A percentile compares a stretch with the other conserved stretches of the same genome.
Conservation (phyloP, 1,140 invertebrate species). For the Drosophila nasuta region DNA sequence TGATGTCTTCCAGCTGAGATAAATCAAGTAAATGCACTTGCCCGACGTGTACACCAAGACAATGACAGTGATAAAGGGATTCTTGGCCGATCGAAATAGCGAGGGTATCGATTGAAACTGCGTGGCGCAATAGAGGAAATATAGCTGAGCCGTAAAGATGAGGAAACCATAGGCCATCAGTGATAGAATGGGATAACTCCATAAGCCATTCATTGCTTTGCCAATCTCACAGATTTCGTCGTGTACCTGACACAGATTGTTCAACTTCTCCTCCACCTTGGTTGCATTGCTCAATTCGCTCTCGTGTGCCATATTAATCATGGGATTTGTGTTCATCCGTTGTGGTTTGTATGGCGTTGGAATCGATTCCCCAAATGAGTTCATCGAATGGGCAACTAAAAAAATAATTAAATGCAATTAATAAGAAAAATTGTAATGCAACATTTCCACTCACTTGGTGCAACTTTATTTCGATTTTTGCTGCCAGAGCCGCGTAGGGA, state of each 20-base stretch:
- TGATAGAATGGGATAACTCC: constrained; percentile 83
- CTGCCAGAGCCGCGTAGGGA: constrained; percentile 47
- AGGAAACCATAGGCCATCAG: constrained; percentile 84
- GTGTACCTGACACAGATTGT: constrained; percentile 82
- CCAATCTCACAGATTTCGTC: constrained; percentile 84
- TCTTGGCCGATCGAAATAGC: constrained; percentile 79
- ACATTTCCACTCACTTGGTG: constrained; percentile 56
- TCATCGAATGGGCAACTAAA: constrained; percentile 67
- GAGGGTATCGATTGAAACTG: constrained; percentile 74
- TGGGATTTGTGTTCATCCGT: constrained; percentile 33
- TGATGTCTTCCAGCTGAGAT: constrained; percentile 83
- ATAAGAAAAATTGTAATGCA: not conserved
- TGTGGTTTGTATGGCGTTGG: constrained; percentile 33
- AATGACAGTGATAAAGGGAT: constrained; percentile 72
- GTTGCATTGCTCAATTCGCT: constrained; percentile 69
- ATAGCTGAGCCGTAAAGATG: constrained; percentile 82
- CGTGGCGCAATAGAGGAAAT: constrained; percentile 82
- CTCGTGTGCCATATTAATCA: constrained; percentile 69
- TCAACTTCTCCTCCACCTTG: constrained; percentile 82
- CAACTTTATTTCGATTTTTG: constrained; percentile 60
- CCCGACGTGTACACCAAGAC: constrained; percentile 76
- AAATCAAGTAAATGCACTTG: constrained; percentile 83
- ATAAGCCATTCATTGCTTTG: constrained; percentile 78
- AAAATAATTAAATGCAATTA: not conserved
- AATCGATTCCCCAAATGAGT: constrained; percentile 66